A percentile compares a stretch with the other conserved stretches of the same genome.
These are phyloP conservation scores for Polypterus senegalus DNA, from an alignment of 2,113 vertebrate species.

Conservation along the genomic window DNA sequence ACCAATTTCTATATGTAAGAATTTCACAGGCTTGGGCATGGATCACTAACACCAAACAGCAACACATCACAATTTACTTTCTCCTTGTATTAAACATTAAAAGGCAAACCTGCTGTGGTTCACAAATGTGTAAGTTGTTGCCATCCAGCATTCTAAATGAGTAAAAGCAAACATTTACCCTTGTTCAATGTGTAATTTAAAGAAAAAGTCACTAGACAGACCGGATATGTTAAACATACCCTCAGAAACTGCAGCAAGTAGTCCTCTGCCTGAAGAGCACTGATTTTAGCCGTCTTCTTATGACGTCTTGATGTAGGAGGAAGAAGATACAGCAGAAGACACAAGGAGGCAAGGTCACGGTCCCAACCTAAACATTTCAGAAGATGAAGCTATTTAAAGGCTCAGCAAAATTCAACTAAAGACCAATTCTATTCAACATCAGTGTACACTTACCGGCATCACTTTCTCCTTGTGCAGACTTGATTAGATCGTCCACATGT, in stretches of 20 bases:
- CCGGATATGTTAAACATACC: background rate
- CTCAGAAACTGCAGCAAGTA: conserved; percentile 13
- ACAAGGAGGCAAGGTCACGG: background rate
- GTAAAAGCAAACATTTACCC: conserved; percentile 7
- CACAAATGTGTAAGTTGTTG: background rate
- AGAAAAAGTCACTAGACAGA: no score
- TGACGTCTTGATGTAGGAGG: background rate
- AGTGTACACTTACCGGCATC: no score
- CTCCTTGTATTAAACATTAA: no score
- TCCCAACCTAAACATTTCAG: background rate
- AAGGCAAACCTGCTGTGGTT: background rate
- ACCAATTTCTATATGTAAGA: no score
- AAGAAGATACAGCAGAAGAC: background rate
- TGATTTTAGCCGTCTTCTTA: background rate
- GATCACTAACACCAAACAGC: no score
- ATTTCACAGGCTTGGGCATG: no score
- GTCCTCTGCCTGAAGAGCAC: background rate
- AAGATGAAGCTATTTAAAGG: background rate
- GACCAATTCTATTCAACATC: no score
- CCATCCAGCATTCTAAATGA: background rate
- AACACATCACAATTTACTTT: no score
- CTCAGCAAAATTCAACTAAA: no score
- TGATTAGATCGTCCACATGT: background rate
- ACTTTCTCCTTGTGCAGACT: no score
- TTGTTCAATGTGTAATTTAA: background rate